Evolutionary conservation across 2,888 invertebrate genomes (phyloP).

Genomic region (Pachydiplax longipennis): DNA sequence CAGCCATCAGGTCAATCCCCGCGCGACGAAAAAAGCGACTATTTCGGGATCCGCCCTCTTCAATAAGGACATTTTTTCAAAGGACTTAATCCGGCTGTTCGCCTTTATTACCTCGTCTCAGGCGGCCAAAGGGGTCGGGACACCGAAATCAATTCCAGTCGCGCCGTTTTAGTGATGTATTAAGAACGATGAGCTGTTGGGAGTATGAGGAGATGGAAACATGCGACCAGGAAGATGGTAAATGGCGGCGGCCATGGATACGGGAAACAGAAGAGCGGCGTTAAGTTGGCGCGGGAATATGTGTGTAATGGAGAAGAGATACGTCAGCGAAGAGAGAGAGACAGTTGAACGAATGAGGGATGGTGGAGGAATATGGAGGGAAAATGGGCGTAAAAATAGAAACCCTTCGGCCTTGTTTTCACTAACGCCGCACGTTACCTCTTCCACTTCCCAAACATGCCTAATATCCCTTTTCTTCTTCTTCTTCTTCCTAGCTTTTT

Average conservation of each 20-base stretch:
- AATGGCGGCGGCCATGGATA: not conserved
- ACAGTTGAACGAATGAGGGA: not conserved
- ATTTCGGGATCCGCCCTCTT: no score
- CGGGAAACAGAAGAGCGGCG: not conserved
- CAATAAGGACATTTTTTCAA: no score
- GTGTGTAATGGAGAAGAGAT: not conserved
- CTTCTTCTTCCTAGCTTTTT: not conserved
- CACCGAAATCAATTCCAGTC: not conserved
- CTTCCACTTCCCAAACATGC: slow-evolving; percentile 10
- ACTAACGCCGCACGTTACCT: not conserved
- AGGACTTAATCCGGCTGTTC: no score
- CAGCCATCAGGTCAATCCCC: no score
- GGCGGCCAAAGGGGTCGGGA: not conserved
- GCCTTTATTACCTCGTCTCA: not conserved
- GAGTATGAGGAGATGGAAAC: not conserved
- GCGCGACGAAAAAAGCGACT: no score
- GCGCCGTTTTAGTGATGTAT: not conserved
- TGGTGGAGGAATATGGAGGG: not conserved
- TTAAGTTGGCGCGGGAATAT: not conserved
- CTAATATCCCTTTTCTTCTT: not conserved
- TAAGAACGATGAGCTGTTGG: not conserved
- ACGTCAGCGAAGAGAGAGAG: not conserved
- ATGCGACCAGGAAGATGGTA: not conserved
- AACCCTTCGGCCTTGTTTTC: not conserved
- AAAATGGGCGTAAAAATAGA: not conserved